Conservation (phyloP, 2,888 invertebrate genomes). For the Dilophus febrilis region DNA sequence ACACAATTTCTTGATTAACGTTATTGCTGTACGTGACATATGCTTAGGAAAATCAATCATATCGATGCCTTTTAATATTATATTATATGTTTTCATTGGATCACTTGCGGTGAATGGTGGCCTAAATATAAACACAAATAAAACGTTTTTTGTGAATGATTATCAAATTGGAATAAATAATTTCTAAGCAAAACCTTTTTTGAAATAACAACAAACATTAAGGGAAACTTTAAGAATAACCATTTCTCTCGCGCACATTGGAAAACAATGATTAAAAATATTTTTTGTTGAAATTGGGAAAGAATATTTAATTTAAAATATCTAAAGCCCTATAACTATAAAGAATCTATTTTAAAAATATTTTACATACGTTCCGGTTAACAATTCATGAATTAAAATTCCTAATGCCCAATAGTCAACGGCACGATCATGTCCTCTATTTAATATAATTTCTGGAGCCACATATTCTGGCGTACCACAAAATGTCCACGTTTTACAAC, state of each 20-base stretch:
- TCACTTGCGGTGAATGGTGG: conserved; percentile 82
- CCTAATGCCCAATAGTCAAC: conserved; percentile 94
- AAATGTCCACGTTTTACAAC: conserved; percentile 85
- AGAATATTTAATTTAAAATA: too few relatives aligned
- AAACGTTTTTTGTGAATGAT: too few relatives aligned
- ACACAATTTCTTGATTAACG: conserved; percentile 73
- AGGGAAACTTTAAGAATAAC: too few relatives aligned
- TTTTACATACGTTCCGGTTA: conserved; percentile 53
- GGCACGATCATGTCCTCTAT: conserved; percentile 56
- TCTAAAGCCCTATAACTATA: too few relatives aligned
- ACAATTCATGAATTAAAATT: conserved; percentile 69
- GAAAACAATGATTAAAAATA: neutral
- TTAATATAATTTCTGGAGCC: conserved; percentile 79
- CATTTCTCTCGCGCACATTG: neutral
- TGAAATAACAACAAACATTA: too few relatives aligned
- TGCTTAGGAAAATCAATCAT: conserved; percentile 67
- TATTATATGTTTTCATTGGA: conserved; percentile 89
- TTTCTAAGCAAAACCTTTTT: neutral
- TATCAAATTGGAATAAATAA: neutral
- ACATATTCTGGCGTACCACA: conserved; percentile 92
- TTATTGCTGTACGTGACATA: conserved; percentile 61
- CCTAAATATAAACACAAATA: conserved; percentile 24
- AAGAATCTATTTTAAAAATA: too few relatives aligned
- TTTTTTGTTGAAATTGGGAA: too few relatives aligned
- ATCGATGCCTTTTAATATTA: conserved; percentile 83